Evolutionary conservation across 2,797 vertebrate genomes (phyloP), one percentile per base, ranked within the genome.

Genomic region (Melopsittacus undulatus): DNA sequence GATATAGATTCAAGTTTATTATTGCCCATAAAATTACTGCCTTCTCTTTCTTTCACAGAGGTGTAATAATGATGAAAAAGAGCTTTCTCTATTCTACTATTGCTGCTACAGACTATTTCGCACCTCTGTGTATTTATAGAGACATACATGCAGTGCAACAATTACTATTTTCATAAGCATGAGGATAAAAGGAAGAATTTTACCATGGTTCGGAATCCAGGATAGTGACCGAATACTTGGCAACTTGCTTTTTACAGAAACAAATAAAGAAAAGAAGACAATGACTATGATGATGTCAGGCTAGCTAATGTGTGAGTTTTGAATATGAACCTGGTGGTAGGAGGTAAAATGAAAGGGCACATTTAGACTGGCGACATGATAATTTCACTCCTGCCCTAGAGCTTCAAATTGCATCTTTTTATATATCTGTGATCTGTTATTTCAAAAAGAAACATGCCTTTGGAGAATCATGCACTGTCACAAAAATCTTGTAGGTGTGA

Each of bases 401-500:
- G 40, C 67, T 81, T 83, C 72, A 89, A 89, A 91, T 72, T 75
- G 23, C 59, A 68, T 69, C 42, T 82, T 87, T 67, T 87, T 80
- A 30, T 87, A 10, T 92, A 49, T 64, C 26, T 73, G 5, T 86
- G 61, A 83, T 68, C 20, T 5, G 2, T 87, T 93, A 45, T 90
- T 97, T 92, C 64, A 74, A 59, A 77, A 91, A 68, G 92, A 84
- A 95, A 56, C 38, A 4, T 36, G 83, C 87, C 84, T 84, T 84
- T 15, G 5, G 48, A 69, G 79, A 87, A 66, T 80, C 70, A 30
- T 69, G 43, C 34, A 9, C 54, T 85, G 74, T 90, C 67, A 80
- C 24, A 20, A 16, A 68, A 74, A 84, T 91, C 83, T 61, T 94
- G 69, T 89, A 75, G 82, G 85, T 94, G 87, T 95, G 83, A 93